Conservation (phyloP, 1,140 invertebrate species). For the Drosophila truncata region DNA sequence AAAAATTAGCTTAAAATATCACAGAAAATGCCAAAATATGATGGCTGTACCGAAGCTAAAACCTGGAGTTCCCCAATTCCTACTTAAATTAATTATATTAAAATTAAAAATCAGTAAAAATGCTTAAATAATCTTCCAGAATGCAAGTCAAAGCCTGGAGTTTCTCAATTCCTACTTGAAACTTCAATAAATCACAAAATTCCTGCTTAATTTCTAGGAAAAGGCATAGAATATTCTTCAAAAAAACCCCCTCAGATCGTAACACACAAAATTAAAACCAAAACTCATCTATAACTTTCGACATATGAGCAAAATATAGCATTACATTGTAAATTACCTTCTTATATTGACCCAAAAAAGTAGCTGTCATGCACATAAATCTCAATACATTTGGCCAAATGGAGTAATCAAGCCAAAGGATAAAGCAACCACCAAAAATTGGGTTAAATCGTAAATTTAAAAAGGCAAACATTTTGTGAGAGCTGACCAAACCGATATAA, state of each 20-base stretch:
- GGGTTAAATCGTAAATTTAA: constrained; percentile 26
- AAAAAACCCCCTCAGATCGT: accelerated
- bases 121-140: neutral
- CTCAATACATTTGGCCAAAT: constrained; percentile 22
- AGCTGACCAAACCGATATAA: constrained; percentile 20
- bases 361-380: neutral
- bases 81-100: too few species aligned
- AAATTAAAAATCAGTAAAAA: neutral
- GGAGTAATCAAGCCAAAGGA: neutral
- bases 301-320: too few species aligned
- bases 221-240: neutral
- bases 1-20: too few species aligned
- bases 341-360: neutral
- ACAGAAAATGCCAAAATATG: too few species aligned
- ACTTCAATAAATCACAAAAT: neutral
- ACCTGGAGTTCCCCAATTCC: too few species aligned
- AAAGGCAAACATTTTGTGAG: constrained; percentile 3
- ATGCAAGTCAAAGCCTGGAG: neutral
- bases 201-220: neutral
- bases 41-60: too few species aligned
- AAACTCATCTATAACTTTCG: neutral
- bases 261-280: neutral
- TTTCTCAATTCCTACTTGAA: neutral
- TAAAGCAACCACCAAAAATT: constrained; percentile 6
- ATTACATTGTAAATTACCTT: neutral